A percentile compares a stretch with the other conserved stretches of the same genome.
phyloP scores from a whole-genome alignment of 2,888 invertebrate species.

The Hybos culiciformis region DNA sequence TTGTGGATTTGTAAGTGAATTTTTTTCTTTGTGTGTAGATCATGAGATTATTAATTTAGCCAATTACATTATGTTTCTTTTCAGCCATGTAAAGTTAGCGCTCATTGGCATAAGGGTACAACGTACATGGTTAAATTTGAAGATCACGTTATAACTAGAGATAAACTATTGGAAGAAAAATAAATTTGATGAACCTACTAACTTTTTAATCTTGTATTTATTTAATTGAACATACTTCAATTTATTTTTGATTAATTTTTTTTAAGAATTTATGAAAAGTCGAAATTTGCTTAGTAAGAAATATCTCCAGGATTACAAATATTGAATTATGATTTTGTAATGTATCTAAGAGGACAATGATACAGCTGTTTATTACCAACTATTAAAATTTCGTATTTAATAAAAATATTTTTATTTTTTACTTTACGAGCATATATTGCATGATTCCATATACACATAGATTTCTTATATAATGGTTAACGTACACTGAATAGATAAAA shows the following conservation, averaged over 20 bases:
- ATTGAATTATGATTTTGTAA: too few species aligned
- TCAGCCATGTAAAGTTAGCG: conserved; percentile 93
- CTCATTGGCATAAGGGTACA: conserved; percentile 99
- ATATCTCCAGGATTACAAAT: too few species aligned
- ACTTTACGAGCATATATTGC: too few species aligned
- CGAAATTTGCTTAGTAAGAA: too few species aligned
- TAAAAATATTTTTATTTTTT: too few species aligned
- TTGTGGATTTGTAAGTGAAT: conserved; percentile 94
- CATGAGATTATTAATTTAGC: neutral
- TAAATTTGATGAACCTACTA: conserved; percentile 39
- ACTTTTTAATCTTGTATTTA: neutral
- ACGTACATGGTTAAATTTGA: conserved; percentile 99
- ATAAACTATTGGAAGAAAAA: conserved; percentile 82
- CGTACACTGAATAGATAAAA: too few species aligned
- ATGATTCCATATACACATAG: too few species aligned
- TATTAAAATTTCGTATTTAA: too few species aligned
- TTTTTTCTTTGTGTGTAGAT: neutral
- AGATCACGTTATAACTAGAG: conserved; percentile 76
- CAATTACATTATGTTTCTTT: conserved; percentile 32
- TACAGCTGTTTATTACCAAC: too few species aligned
- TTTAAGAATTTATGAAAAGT: too few species aligned
- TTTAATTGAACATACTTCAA: neutral
- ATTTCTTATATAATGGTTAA: too few species aligned
- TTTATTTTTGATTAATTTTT: conserved; percentile 18
- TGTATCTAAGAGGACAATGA: too few species aligned